A percentile compares a stretch with the other conserved stretches of the same genome.
phyloP scores from a whole-genome alignment of 2,888 invertebrate species.

The Pherbina coryleti region DNA sequence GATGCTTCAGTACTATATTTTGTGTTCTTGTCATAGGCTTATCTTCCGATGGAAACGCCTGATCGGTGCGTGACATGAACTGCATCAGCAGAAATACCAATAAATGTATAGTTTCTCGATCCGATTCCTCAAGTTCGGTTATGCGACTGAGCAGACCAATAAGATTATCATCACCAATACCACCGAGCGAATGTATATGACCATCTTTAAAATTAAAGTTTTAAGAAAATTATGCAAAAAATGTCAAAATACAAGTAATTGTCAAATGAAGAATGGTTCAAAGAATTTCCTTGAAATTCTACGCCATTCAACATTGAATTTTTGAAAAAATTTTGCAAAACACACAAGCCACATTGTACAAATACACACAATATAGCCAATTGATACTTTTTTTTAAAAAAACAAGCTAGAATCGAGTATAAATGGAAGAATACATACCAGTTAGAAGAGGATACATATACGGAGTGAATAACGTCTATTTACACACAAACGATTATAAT shows the following conservation, averaged over 20 bases:
- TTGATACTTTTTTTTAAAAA: not conserved
- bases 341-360: conserved; percentile 5
- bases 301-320: not conserved
- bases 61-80: conserved; percentile 87
- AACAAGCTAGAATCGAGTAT: conserved; percentile 11
- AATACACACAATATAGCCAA: conserved; percentile 14
- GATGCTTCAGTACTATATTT: conserved; percentile 88
- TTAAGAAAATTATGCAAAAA: not conserved
- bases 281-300: not conserved
- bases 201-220: conserved; percentile 73
- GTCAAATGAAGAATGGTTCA: not conserved
- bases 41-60: conserved; percentile 89
- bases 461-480: not conserved
- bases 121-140: conserved; percentile 93
- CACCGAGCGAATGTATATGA: conserved; percentile 86
- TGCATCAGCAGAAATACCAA: conserved; percentile 97
- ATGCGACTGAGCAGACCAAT: conserved; percentile 86
- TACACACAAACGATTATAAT: not conserved
- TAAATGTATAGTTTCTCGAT: conserved; percentile 94
- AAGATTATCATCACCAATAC: conserved; percentile 85
- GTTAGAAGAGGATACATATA: conserved; percentile 57
- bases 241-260: not conserved
- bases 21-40: conserved; percentile 84
- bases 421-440: conserved; percentile 58
- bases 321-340: conserved; percentile 42